A percentile compares a stretch with the other conserved stretches of the same genome.
Conservation (phyloP, 2,888 invertebrate genomes). For the Lycophotia porphyrea region DNA sequence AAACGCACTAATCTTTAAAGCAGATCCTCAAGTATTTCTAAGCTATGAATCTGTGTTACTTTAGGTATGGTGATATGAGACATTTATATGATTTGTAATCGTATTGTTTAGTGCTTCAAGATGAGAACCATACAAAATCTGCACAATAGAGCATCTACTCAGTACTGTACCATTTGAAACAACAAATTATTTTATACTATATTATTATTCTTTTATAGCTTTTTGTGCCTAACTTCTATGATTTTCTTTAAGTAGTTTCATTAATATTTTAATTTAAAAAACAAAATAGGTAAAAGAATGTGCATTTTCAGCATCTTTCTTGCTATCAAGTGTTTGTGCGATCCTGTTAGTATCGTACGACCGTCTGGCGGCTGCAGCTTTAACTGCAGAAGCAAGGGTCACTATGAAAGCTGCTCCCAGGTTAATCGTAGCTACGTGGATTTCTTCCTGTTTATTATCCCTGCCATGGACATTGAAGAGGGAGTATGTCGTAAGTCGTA, state of each 20-base stretch:
- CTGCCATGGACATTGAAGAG: slow-evolving; percentile 92
- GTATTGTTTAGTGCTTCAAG: too few species aligned
- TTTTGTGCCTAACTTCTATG: background rate
- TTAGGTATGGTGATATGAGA: too few species aligned
- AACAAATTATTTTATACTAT: too few species aligned
- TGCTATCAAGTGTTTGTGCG: slow-evolving; percentile 94
- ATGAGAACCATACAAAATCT: too few species aligned
- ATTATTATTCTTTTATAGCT: too few species aligned
- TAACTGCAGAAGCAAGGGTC: slow-evolving; percentile 93
- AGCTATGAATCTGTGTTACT: background rate
- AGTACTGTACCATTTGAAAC: too few species aligned
- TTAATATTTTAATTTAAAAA: too few species aligned
- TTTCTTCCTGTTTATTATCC: slow-evolving; percentile 91
- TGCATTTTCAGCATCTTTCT: slow-evolving; percentile 90
- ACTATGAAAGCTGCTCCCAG: slow-evolving; percentile 91
- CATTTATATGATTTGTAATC: too few species aligned
- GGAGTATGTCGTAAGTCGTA: slow-evolving; percentile 88
- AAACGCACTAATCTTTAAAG: background rate
- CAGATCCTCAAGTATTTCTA: background rate
- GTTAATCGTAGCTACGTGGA: slow-evolving; percentile 92
- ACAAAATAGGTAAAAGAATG: too few species aligned
- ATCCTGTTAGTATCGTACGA: slow-evolving; percentile 95
- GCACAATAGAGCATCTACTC: too few species aligned
- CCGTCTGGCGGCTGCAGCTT: slow-evolving; percentile 94
- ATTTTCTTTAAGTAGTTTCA: too few species aligned